Base-by-base conservation (phyloP, 1,140 invertebrate genomes). In the Dendrolimus punctatus region DNA sequence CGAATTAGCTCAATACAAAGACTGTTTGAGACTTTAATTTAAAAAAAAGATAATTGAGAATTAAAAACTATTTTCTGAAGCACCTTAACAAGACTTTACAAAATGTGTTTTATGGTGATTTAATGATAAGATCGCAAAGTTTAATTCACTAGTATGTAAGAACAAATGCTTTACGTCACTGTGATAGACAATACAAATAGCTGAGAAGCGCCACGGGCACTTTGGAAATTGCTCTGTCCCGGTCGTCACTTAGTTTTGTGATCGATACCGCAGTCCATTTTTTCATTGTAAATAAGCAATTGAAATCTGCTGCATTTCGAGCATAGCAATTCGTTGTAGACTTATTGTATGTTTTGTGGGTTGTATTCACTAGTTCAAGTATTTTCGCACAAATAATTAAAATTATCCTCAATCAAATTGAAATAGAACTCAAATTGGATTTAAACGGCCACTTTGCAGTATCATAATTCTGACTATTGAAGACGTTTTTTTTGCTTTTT, bases 121-220 rank as follows among this genome's bases (percentile, higher is more conserved):
- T 83, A 83, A 74, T 82, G 67, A 74, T 85, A 85, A 85, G 74
- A 84, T 82, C 80, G 77, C 73, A 78, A 79, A 76, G 71, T 79
- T 67, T 77, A 80, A 85, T 76, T 85, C 82, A 84, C 77, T 84
- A 85, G 82, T 75, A 83, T 82, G 76, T 85, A 85, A 85, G 80
- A 74, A 83, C 74, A 84, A 81, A 85, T 84, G 80, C 80, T 83
- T 82, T 82, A 85, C 68, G 72, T 76, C 80, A 80, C 82, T 85
- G 82, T 85, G 82, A 85, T 85, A 82, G 75, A 80, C 76, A 80
- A 82, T 77, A 76, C 71, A 76, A 73, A 78, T 79, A 81, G 66
- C 80, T 73, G 78, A 80, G 77, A 75, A 69, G 76, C 81, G 76
- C 74, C 71, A 78, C 75, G 76, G 73, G 70, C 81, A 73, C 76